Conservation (phyloP, 2,888 invertebrate species). For the Linnaemya tessellans region DNA sequence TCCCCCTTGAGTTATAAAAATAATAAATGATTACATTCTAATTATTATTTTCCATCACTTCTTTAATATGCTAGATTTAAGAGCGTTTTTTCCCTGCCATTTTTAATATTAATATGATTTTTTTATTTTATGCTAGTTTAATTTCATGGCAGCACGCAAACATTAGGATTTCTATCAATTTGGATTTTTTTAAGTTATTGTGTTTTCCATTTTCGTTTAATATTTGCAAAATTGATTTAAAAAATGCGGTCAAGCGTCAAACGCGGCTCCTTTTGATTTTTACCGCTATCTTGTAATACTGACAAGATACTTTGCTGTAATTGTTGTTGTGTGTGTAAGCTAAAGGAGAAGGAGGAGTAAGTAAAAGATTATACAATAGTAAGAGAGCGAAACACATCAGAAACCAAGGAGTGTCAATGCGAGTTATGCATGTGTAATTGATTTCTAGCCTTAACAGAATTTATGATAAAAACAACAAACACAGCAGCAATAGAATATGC, state of each 20-base stretch:
- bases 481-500: background rate
- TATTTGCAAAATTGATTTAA: slow-evolving; percentile 69
- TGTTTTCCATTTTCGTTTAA: slow-evolving; percentile 14
- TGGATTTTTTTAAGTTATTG: slow-evolving; percentile 9
- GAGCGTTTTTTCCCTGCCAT: slow-evolving; percentile 6
- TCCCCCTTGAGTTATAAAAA: no score
- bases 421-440: slow-evolving; percentile 71
- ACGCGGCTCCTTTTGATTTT: slow-evolving; percentile 64
- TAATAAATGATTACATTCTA: no score
- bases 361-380: slow-evolving; percentile 30
- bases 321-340: slow-evolving; percentile 4
- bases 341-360: slow-evolving; percentile 23
- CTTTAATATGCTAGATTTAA: background rate
- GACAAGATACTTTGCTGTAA: slow-evolving; percentile 53
- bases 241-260: slow-evolving; percentile 71
- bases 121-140: slow-evolving; percentile 59
- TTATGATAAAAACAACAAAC: slow-evolving; percentile 35
- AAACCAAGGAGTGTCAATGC: slow-evolving; percentile 66
- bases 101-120: background rate
- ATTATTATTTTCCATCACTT: no score
- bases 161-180: slow-evolving; percentile 58
- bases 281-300: slow-evolving; percentile 67
- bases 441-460: slow-evolving; percentile 70
- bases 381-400: slow-evolving; percentile 19
- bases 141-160: slow-evolving; percentile 64